A percentile compares a stretch with the other conserved stretches of the same genome.
These are phyloP conservation scores for Lepidochrysops patricia DNA, from an alignment of 2,888 invertebrate species.

Conservation along the genomic window DNA sequence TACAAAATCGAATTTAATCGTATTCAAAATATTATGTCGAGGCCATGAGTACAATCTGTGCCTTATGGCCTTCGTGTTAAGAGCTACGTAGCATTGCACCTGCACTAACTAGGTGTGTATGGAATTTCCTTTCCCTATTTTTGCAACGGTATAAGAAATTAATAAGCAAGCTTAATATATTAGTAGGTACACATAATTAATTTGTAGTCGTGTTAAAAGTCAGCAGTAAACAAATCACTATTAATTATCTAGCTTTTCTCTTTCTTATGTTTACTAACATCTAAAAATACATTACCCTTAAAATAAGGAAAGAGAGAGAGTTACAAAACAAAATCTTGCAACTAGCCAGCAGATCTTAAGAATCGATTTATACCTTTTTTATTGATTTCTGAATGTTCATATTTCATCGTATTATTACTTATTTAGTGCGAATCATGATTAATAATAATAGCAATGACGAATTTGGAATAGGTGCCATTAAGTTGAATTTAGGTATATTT, in stretches of 20 bases:
- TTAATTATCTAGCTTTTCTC: too few species aligned
- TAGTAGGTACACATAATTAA: background rate
- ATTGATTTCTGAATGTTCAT: too few species aligned
- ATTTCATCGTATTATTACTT: background rate
- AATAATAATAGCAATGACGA: background rate
- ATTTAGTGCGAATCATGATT: background rate
- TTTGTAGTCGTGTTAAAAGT: background rate
- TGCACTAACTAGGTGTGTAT: constrained; percentile 38
- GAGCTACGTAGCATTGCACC: constrained; percentile 9
- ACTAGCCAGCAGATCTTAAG: too few species aligned
- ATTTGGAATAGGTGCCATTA: background rate
- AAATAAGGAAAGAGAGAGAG: too few species aligned
- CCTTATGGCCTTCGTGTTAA: background rate
- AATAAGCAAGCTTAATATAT: background rate
- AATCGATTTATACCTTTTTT: background rate
- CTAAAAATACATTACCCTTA: too few species aligned
- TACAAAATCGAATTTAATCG: background rate
- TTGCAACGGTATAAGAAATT: constrained; percentile 21
- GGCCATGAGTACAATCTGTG: background rate
- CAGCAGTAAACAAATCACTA: too few species aligned
- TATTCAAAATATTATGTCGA: background rate
- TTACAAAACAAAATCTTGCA: too few species aligned
- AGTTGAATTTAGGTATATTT: background rate
- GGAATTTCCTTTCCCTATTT: constrained; percentile 51
- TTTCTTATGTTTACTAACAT: too few species aligned